Percentiles rank a stretch among this genome's conserved stretches.
These are phyloP conservation scores for Altica lythri DNA, from an alignment of 2,888 invertebrate genomes.

Conservation along the genomic window DNA sequence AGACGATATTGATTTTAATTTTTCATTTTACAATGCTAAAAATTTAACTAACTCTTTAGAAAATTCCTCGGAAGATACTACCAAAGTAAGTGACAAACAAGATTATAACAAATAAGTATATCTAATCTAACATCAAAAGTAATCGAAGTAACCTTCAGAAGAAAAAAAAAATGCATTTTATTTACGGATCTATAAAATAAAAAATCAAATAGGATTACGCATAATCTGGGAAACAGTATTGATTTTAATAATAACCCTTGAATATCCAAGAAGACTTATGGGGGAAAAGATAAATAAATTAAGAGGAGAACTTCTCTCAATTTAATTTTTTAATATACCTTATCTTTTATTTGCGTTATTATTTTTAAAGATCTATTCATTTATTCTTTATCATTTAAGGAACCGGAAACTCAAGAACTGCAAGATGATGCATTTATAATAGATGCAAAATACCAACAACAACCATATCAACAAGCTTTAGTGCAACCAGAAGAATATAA, in stretches of 20 bases:
- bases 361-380: no score
- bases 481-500: slow-evolving; percentile 46
- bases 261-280: no score
- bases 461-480: slow-evolving; percentile 45
- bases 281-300: no score
- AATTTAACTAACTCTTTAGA: slow-evolving; percentile 63
- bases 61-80: slow-evolving; percentile 46
- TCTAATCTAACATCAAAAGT: neutral
- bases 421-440: slow-evolving; percentile 44
- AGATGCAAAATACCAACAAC: slow-evolving; percentile 31
- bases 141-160: no score
- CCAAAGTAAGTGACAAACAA: slow-evolving; percentile 31
- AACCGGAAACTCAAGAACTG: slow-evolving; percentile 40
- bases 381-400: no score
- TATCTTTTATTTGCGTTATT: neutral
- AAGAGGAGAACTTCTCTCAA: no score
- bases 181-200: no score
- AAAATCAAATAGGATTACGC: no score
- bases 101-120: no score
- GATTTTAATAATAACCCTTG: no score
- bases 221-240: no score
- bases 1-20: slow-evolving; percentile 62
- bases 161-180: no score
- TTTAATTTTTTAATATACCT: neutral
- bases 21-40: slow-evolving; percentile 73